Evolutionary conservation across 2,797 vertebrate genomes (phyloP).

Genomic region (Crocidura indochinensis): DNA sequence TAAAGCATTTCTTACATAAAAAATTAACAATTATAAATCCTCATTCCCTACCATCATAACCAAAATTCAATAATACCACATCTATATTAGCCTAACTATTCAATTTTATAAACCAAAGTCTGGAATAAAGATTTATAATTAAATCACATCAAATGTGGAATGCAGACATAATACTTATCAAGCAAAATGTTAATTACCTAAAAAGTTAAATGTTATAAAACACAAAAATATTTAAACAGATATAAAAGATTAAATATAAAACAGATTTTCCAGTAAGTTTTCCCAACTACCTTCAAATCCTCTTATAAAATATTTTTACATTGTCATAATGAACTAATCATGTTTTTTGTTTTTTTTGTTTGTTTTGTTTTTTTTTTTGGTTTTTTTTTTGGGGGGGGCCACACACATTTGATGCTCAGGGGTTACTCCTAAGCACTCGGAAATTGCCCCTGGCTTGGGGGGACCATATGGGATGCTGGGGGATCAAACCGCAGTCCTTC

Average conservation of each 20-base stretch:
- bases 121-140: slow-evolving; percentile 37
- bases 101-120: slow-evolving; percentile 67
- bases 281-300: slow-evolving; percentile 62
- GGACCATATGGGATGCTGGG: too few relatives aligned
- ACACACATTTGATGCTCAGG: too few relatives aligned
- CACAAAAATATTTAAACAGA: slow-evolving; percentile 54
- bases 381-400: too few relatives aligned
- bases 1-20: slow-evolving; percentile 55
- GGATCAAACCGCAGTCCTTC: too few relatives aligned
- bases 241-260: slow-evolving; percentile 5
- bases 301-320: slow-evolving; percentile 71
- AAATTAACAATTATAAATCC: slow-evolving; percentile 34
- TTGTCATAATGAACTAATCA: slow-evolving; percentile 49
- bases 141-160: slow-evolving; percentile 51
- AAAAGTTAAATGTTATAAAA: slow-evolving; percentile 61
- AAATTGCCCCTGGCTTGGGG: too few relatives aligned
- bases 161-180: not conserved
- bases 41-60: not conserved
- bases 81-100: slow-evolving; percentile 56
- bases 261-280: slow-evolving; percentile 37
- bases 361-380: too few relatives aligned
- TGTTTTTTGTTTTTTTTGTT: too few relatives aligned
- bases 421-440: too few relatives aligned
- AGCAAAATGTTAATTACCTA: slow-evolving; percentile 62
- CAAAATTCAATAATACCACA: not conserved